Evolutionary conservation across 2,113 vertebrate species (phyloP), one percentile per base, ranked within the genome.

Genomic region (Picathartes gymnocephalus): DNA sequence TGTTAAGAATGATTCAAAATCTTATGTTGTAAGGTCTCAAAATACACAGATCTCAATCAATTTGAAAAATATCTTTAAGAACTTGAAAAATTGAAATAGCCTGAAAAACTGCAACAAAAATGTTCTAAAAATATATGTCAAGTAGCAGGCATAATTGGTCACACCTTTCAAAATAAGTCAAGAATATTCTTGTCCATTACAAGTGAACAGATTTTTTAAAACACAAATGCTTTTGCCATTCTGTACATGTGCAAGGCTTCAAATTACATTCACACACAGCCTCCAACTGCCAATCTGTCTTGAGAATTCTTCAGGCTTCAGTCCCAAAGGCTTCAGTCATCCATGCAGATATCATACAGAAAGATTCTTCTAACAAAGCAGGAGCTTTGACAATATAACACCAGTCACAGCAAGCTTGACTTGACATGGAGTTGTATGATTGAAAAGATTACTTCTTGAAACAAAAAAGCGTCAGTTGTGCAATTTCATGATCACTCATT

Each of bases 251-350:
- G 39, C 54, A 58, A 82, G 16, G 60, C 47, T 92, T 82, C 76
- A 86, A 80, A 83, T 54, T 54, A 61, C 15, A 95, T 51, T 18
- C 86, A 58, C 44, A 44, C 62, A 70, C 39, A 92, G 82, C 45
- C 74, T 88, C 58, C 85, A 88, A 50, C 42, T 86, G 92, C 50
- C 71, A 70, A 54, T 15, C 35, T 80, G 35, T 65, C 86, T 47
- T 35, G 30, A 86, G 68, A 90, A 86, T 18, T 82, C 28, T 65
- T 77, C 44, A 92, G 86, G 90, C 72, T 93, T 83, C 60, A 25
- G 68, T 92, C 74, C 85, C 88, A 62, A 88, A 93, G 54, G 45
- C 66, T 92, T 94, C 76, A 93, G 71, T 66, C 42, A 88, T 39
- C 73, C 47, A 54, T 50, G 47, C 1, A 88, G 42, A 50, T 25